Evolutionary conservation across 2,797 vertebrate genomes (phyloP).

Genomic region (Tragopan temminckii): DNA sequence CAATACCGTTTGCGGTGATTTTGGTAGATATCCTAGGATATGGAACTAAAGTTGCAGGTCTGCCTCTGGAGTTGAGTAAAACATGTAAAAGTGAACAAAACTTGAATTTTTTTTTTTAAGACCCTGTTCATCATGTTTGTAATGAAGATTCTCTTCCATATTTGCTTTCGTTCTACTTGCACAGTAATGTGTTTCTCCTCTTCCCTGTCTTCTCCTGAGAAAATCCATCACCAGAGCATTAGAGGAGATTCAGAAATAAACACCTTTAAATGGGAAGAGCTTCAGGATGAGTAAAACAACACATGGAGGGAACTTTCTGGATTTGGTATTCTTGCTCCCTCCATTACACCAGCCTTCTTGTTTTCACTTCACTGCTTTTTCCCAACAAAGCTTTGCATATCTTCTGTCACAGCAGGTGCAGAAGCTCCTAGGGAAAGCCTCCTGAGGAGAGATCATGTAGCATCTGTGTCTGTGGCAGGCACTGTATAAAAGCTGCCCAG

Average conservation of each 20-base stretch:
- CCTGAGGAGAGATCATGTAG: neutral
- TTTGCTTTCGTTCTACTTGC: conserved; percentile 24
- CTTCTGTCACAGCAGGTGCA: neutral
- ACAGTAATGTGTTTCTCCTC: conserved; percentile 7
- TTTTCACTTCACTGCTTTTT: neutral
- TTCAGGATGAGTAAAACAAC: neutral
- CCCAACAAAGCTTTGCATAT: neutral
- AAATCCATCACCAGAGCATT: neutral
- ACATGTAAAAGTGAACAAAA: neutral
- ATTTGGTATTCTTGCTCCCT: neutral
- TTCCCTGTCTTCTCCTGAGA: neutral
- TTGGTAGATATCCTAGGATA: neutral
- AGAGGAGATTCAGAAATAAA: conserved; percentile 1
- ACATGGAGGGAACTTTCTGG: neutral
- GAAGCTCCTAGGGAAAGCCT: neutral
- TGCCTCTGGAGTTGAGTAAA: neutral
- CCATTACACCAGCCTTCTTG: neutral
- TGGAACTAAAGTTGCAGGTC: neutral
- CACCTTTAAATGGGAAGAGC: neutral
- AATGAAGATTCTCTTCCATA: neutral
- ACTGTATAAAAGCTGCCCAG: neutral
- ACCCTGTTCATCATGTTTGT: neutral
- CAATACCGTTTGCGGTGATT: neutral
- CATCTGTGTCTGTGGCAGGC: neutral
- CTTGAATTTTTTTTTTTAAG: neutral